Evolutionary conservation across 2,797 vertebrate genomes (phyloP).

Genomic region (Pachyuromys duprasi): DNA sequence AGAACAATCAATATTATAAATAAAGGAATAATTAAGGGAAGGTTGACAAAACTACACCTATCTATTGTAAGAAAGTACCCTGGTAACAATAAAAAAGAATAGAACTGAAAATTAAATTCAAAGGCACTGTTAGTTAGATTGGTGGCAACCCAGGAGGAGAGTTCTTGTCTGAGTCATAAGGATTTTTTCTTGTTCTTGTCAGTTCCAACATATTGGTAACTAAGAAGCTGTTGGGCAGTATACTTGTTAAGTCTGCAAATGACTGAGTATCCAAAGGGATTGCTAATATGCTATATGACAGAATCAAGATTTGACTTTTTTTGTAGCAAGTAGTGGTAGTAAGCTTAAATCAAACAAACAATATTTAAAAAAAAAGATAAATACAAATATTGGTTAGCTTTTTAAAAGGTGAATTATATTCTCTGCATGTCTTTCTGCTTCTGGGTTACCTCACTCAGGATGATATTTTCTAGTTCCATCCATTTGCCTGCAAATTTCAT

Average conservation of each 20-base stretch:
- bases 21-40: background rate
- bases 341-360: conserved; percentile 39
- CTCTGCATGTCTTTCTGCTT: too few species aligned
- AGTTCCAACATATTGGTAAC: background rate
- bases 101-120: conserved; percentile 17
- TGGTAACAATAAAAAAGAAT: background rate
- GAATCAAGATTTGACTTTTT: conserved; percentile 13
- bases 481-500: too few species aligned
- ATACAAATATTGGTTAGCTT: background rate
- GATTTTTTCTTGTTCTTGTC: background rate
- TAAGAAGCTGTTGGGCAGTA: conserved; percentile 45
- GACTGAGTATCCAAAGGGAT: conserved; percentile 22
- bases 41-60: background rate
- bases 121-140: conserved; percentile 14
- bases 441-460: too few species aligned
- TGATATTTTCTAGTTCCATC: too few species aligned
- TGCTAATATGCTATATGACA: conserved; percentile 38
- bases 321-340: conserved; percentile 12
- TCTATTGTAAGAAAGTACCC: background rate
- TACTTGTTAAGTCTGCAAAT: conserved; percentile 45
- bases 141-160: background rate
- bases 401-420: background rate
- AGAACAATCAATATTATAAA: background rate
- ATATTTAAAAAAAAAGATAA: conserved; percentile 28
- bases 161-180: background rate